These are phyloP conservation scores for Bibio marci DNA, from an alignment of 2,888 invertebrate species.

Conservation along the genomic window DNA sequence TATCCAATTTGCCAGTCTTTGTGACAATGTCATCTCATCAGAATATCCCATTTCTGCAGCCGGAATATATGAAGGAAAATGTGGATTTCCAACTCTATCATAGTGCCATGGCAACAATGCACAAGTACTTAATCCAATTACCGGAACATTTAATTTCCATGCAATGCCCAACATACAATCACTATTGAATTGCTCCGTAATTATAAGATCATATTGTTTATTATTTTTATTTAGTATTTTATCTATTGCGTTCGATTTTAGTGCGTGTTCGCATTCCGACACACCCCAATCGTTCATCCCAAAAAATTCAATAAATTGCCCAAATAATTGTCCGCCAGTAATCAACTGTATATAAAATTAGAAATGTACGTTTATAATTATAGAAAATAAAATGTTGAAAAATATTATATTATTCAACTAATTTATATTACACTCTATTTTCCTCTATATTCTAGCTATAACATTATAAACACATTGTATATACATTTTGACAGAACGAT, in stretches of 20 bases:
- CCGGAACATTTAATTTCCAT: slow-evolving; percentile 42
- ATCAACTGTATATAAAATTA: too few species aligned
- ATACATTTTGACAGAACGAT: too few species aligned
- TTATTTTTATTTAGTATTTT: slow-evolving; percentile 14
- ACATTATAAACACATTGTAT: too few species aligned
- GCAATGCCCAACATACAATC: slow-evolving; percentile 53
- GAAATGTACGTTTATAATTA: too few species aligned
- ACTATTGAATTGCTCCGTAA: slow-evolving; percentile 53
- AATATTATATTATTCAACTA: too few species aligned
- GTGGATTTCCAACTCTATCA: slow-evolving; percentile 37
- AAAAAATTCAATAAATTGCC: slow-evolving; percentile 19
- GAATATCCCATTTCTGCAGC: slow-evolving; percentile 32
- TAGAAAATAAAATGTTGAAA: too few species aligned
- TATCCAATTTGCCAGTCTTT: slow-evolving; percentile 31
- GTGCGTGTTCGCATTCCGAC: slow-evolving; percentile 20
- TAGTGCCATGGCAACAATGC: slow-evolving; percentile 43
- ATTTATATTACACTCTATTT: too few species aligned
- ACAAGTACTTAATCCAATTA: slow-evolving; percentile 39
- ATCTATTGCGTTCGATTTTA: slow-evolving; percentile 19
- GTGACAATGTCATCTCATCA: slow-evolving; percentile 28
- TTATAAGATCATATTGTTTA: slow-evolving; percentile 43
- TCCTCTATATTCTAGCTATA: too few species aligned
- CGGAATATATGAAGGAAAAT: slow-evolving; percentile 39
- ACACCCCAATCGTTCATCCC: slow-evolving; percentile 22
- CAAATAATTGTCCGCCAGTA: neutral